phyloP scores from a whole-genome alignment of 2,888 invertebrate species.

The Carabus problematicus region DNA sequence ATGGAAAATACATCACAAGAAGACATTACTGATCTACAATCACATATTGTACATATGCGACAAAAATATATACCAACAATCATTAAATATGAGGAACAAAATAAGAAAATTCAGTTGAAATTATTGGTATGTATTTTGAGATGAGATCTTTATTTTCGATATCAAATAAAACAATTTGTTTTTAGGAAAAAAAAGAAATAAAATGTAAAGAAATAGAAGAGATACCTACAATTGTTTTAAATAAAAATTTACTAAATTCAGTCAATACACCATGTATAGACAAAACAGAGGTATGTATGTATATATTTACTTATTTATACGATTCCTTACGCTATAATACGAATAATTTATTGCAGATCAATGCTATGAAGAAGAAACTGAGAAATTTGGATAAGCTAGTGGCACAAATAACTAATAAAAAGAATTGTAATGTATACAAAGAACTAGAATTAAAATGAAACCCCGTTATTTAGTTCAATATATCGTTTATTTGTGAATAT shows the following conservation, averaged over 20 bases:
- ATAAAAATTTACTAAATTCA: slow-evolving; percentile 15
- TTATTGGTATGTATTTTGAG: slow-evolving; percentile 19
- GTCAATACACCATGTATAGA: background rate
- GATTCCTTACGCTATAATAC: background rate
- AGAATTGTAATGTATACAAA: slow-evolving; percentile 27
- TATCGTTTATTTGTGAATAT: slow-evolving; percentile 48
- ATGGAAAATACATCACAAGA: background rate
- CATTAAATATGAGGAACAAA: slow-evolving; percentile 29
- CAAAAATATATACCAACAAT: slow-evolving; percentile 22
- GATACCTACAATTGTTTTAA: background rate
- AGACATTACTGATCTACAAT: slow-evolving; percentile 22
- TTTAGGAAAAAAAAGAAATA: slow-evolving; percentile 22
- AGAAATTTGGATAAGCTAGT: slow-evolving; percentile 13
- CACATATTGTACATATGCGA: slow-evolving; percentile 21
- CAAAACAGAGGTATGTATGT: slow-evolving; percentile 8
- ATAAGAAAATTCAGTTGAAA: slow-evolving; percentile 27
- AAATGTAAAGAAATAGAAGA: background rate
- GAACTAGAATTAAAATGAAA: slow-evolving; percentile 18
- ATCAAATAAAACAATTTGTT: background rate
- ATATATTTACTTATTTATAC: slow-evolving; percentile 1
- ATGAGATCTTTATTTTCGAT: background rate
- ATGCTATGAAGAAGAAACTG: slow-evolving; percentile 11
- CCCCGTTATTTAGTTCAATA: slow-evolving; percentile 22
- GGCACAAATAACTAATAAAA: slow-evolving; percentile 5
- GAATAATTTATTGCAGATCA: slow-evolving; percentile 18